phyloP scores from a whole-genome alignment of 2,113 vertebrate species.

The human region DNA sequence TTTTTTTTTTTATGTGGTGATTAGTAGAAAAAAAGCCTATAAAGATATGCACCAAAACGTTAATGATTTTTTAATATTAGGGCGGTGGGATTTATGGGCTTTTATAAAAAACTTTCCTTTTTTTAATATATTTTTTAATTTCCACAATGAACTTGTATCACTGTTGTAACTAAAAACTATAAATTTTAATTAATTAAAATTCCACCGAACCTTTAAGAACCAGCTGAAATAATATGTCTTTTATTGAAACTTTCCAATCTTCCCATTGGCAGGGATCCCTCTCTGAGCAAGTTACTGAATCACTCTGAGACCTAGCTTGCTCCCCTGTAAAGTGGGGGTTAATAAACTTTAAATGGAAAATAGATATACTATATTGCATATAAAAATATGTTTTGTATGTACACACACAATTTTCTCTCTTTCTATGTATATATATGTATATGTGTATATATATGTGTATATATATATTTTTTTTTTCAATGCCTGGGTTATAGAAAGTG shows the following conservation, averaged over 20 bases:
- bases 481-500: not conserved
- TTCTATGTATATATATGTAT: rapidly evolving
- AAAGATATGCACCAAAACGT: not conserved
- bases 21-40: not conserved
- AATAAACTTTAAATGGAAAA: not conserved
- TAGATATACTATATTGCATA: not conserved
- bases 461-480: no score
- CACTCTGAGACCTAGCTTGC: not conserved
- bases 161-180: slow-evolving; percentile 5
- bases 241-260: not conserved
- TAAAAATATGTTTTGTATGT: not conserved
- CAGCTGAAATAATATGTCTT: slow-evolving; percentile 22
- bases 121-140: not conserved
- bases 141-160: not conserved
- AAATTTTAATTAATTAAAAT: slow-evolving; percentile 37
- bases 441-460: rapidly evolving
- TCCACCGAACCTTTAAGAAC: not conserved
- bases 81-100: not conserved
- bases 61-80: not conserved
- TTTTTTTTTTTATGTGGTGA: not conserved
- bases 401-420: not conserved
- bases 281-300: not conserved
- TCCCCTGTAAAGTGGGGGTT: not conserved
- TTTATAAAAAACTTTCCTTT: not conserved
- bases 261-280: not conserved